phyloP scores from a whole-genome alignment of 2,888 invertebrate genomes.

The Hemaris fuciformis region DNA sequence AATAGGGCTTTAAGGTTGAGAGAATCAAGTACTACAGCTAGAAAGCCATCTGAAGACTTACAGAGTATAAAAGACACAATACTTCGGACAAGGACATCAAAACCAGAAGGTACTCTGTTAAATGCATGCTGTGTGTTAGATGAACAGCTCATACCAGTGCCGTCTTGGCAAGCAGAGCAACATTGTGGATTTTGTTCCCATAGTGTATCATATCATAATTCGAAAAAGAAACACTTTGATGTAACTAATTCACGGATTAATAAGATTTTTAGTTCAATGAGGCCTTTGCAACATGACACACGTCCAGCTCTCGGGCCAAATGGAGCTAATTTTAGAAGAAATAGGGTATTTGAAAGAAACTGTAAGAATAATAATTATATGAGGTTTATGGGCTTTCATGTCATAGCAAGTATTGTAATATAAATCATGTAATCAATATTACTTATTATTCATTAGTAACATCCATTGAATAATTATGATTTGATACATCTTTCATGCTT shows the following conservation, averaged over 20 bases:
- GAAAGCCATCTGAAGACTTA: constrained; percentile 53
- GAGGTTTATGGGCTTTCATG: background rate
- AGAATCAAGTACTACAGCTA: constrained; percentile 41
- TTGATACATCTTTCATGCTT: background rate
- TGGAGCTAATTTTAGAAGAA: constrained; percentile 43
- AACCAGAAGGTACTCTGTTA: constrained; percentile 55
- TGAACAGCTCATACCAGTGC: constrained; percentile 62
- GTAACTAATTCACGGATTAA: constrained; percentile 45
- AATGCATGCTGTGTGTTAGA: constrained; percentile 66
- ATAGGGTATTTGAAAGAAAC: constrained; percentile 24
- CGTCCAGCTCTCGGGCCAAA: constrained; percentile 42
- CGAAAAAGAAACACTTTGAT: constrained; percentile 31
- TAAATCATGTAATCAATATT: background rate
- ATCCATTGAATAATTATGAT: background rate
- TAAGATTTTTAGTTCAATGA: constrained; percentile 42
- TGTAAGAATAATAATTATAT: background rate
- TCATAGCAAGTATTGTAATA: background rate
- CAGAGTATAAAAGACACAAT: constrained; percentile 66
- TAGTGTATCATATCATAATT: constrained; percentile 19
- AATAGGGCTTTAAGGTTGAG: constrained; percentile 61
- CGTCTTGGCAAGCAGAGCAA: constrained; percentile 59
- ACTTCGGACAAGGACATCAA: constrained; percentile 51
- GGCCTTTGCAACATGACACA: constrained; percentile 31
- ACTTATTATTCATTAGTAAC: background rate
- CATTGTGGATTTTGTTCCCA: constrained; percentile 42